A percentile compares a stretch with the other conserved stretches of the same genome.
phyloP scores from a whole-genome alignment of 2,888 invertebrate genomes.

The Acleris sparsana region DNA sequence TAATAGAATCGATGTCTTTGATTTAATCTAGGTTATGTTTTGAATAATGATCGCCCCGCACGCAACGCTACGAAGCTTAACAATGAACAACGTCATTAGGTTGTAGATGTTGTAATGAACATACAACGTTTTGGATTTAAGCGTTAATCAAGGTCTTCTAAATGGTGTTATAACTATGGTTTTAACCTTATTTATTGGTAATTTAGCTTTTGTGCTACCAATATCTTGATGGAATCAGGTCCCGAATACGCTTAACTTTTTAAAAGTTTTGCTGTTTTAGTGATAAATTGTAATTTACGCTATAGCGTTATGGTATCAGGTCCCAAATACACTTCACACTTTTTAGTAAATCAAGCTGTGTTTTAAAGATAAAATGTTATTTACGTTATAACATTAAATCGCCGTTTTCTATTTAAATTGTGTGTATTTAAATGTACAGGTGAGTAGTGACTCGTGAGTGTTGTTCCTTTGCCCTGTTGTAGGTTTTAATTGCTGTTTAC shows the following conservation, averaged over 20 bases:
- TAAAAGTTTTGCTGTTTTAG: too few species aligned
- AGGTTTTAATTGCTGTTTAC: too few species aligned
- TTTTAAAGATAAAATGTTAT: too few species aligned
- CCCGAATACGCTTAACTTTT: too few species aligned
- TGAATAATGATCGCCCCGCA: neutral
- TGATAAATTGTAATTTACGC: too few species aligned
- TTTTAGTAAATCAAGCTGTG: too few species aligned
- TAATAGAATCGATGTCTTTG: constrained; percentile 6
- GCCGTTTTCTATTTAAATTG: too few species aligned
- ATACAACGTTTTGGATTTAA: neutral
- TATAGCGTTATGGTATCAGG: neutral
- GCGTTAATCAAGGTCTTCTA: neutral
- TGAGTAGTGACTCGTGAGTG: too few species aligned
- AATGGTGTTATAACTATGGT: neutral
- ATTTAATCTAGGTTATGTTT: constrained; percentile 11
- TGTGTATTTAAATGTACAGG: too few species aligned
- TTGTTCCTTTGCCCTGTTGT: too few species aligned
- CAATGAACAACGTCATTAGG: neutral
- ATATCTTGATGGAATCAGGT: neutral
- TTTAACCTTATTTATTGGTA: neutral
- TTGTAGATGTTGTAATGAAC: neutral
- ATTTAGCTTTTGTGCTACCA: neutral
- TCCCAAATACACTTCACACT: too few species aligned
- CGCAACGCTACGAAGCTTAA: neutral
- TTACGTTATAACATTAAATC: too few species aligned